phyloP scores from a whole-genome alignment of 2,113 vertebrate species.

The Sebastes schlegelii region DNA sequence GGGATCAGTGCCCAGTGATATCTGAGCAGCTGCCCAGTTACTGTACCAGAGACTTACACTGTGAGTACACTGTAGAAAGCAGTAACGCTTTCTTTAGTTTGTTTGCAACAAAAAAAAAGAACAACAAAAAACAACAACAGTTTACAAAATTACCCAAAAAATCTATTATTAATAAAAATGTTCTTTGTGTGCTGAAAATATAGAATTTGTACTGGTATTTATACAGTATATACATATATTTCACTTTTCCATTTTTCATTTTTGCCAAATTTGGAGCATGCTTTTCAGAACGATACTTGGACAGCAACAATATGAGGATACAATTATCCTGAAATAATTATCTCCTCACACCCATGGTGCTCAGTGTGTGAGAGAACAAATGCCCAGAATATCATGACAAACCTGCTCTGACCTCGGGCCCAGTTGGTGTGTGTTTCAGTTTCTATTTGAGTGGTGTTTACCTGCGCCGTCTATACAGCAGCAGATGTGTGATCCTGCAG shows the following conservation, averaged over 20 bases:
- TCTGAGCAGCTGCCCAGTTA: constrained; percentile 32
- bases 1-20: constrained; percentile 37
- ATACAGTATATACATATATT: neutral
- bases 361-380: constrained; percentile 24
- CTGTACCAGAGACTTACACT: constrained; percentile 6
- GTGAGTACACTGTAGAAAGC: neutral
- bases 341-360: neutral
- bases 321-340: constrained; percentile 16
- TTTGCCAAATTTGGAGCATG: neutral
- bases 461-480: constrained; percentile 40
- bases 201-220: too few relatives aligned
- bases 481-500: constrained; percentile 61
- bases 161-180: neutral
- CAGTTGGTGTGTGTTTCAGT: constrained; percentile 1
- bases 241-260: neutral
- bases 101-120: neutral
- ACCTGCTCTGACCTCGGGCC: neutral
- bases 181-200: neutral
- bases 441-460: constrained; percentile 29
- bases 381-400: constrained; percentile 2
- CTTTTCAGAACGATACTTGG: neutral
- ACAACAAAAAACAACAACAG: neutral
- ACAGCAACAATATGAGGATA: neutral
- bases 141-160: neutral
- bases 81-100: neutral